Percentiles rank a stretch among this genome's conserved stretches.
Conservation (phyloP, 2,113 vertebrate genomes). For the Coracopsis vasa region DNA sequence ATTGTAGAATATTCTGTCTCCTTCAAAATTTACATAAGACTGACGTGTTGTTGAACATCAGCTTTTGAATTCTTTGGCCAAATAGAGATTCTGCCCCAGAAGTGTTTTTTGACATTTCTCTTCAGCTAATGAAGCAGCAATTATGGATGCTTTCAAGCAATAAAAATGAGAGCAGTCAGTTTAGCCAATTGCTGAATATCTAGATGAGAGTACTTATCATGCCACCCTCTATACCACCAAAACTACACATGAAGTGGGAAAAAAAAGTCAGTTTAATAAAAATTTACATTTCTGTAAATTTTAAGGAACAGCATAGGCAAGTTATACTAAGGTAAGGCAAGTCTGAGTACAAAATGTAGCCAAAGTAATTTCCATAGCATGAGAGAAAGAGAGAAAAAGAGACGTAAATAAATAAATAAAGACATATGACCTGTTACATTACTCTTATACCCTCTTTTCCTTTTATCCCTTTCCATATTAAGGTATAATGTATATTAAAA, state of each 20-base stretch:
- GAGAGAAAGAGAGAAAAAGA: background rate
- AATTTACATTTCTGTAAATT: background rate
- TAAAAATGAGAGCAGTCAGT: background rate
- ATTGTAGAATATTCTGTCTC: background rate
- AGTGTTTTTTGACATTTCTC: background rate
- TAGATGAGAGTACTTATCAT: background rate
- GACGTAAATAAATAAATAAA: background rate
- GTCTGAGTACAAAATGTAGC: background rate
- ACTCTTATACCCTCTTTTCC: background rate
- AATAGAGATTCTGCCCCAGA: background rate
- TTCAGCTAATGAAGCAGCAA: background rate
- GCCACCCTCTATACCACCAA: background rate
- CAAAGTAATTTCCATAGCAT: background rate
- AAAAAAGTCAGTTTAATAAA: background rate
- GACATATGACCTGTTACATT: background rate
- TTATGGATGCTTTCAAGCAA: background rate
- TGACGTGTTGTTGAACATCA: background rate
- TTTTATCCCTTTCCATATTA: background rate
- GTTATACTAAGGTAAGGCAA: background rate
- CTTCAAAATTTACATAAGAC: background rate
- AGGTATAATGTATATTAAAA: background rate
- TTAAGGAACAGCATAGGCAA: background rate
- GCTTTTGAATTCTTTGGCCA: background rate
- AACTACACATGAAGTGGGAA: background rate
- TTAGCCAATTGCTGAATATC: background rate